A percentile compares a stretch with the other conserved stretches of the same genome.
phyloP scores from a whole-genome alignment of 2,113 vertebrate species.

The Athene noctua region DNA sequence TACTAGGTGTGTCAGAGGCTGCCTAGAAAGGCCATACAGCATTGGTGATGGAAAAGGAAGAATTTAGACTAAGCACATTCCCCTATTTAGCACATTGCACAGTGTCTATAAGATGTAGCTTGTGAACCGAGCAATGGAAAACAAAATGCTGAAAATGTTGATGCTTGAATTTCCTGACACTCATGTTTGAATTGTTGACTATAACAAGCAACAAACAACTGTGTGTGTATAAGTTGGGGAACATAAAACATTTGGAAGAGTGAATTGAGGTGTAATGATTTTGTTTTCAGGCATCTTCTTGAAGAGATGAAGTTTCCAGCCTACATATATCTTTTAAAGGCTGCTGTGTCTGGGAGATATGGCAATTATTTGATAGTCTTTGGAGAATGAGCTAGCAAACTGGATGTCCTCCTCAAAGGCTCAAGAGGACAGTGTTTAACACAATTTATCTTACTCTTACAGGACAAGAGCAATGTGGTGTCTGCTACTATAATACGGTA shows the following conservation, averaged over 20 bases:
- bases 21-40: not conserved
- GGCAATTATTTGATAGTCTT: not conserved
- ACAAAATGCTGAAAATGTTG: not conserved
- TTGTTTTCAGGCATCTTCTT: not conserved
- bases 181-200: not conserved
- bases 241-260: not conserved
- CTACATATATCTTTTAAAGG: not conserved
- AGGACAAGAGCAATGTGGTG: not conserved
- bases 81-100: not conserved
- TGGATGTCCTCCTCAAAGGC: not conserved
- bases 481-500: not conserved
- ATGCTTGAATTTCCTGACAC: not conserved
- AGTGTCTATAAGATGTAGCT: not conserved
- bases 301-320: not conserved
- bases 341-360: not conserved
- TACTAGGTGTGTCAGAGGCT: not conserved
- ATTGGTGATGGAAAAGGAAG: not conserved
- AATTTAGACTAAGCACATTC: not conserved
- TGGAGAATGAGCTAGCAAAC: not conserved
- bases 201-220: not conserved
- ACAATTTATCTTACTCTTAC: not conserved
- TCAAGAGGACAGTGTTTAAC: not conserved
- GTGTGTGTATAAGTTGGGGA: not conserved
- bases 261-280: not conserved
- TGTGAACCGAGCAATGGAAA: not conserved